phyloP scores from a whole-genome alignment of 2,888 invertebrate genomes.

The Napeogenes sylphis region DNA sequence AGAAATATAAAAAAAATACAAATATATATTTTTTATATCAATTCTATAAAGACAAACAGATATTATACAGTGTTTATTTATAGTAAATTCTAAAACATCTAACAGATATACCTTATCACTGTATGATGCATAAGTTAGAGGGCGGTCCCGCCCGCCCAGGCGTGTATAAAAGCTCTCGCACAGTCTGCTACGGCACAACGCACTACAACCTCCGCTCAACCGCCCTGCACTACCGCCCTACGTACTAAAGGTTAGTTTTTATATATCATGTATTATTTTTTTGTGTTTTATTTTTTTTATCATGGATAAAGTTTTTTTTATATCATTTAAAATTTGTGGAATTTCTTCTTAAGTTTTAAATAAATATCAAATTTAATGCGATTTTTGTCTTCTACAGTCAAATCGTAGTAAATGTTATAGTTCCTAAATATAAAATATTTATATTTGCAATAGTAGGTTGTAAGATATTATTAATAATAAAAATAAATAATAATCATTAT shows the following conservation, averaged over 20 bases:
- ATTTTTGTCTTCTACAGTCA: no score
- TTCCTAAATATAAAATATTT: no score
- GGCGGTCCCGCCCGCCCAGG: slow-evolving; percentile 43
- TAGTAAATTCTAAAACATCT: neutral
- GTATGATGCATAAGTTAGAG: slow-evolving; percentile 31
- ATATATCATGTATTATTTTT: slow-evolving; percentile 10
- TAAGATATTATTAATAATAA: no score
- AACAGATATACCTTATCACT: slow-evolving; percentile 13
- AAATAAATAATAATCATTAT: no score
- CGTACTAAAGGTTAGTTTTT: slow-evolving; percentile 41
- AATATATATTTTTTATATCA: no score
- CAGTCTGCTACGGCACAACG: slow-evolving; percentile 50
- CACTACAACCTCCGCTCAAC: slow-evolving; percentile 48
- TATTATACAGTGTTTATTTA: neutral
- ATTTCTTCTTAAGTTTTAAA: neutral
- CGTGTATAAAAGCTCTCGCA: slow-evolving; percentile 56
- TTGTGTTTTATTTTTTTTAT: no score
- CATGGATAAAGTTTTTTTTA: no score
- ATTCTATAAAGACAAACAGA: neutral
- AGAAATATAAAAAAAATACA: no score
- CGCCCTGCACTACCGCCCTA: slow-evolving; percentile 38
- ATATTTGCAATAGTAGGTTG: no score
- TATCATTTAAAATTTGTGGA: neutral
- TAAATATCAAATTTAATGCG: no score
- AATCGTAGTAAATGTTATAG: no score